Conservation (phyloP, 35 echinoderm and acorn worm genomes). For the Ptychodera flava region DNA sequence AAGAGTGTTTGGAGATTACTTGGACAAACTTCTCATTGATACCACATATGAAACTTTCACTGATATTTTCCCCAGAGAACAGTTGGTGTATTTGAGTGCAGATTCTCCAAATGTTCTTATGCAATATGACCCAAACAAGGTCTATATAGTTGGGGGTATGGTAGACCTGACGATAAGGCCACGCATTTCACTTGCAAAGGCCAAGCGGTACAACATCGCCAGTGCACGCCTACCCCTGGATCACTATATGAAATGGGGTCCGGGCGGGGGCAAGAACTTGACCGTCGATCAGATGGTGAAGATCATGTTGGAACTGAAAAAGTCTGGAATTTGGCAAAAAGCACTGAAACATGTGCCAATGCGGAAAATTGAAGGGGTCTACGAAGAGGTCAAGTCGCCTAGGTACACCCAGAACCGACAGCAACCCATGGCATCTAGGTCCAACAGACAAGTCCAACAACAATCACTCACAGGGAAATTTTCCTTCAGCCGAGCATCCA, state of each 20-base stretch:
- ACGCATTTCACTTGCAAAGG: slow-evolving; percentile 58
- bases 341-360: slow-evolving; percentile 65
- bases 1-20: slow-evolving; percentile 14
- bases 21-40: slow-evolving; percentile 57
- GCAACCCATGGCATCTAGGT: no score
- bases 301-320: slow-evolving; percentile 56
- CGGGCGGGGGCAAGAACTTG: slow-evolving; percentile 53
- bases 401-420: neutral
- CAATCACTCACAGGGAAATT: neutral
- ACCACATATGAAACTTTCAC: slow-evolving; percentile 51
- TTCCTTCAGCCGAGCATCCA: slow-evolving; percentile 7
- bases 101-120: slow-evolving; percentile 79
- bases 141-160: slow-evolving; percentile 72
- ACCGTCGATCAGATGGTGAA: slow-evolving; percentile 71
- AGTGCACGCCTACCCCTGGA: slow-evolving; percentile 78
- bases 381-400: neutral
- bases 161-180: slow-evolving; percentile 43
- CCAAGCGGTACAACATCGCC: slow-evolving; percentile 42
- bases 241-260: slow-evolving; percentile 59
- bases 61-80: slow-evolving; percentile 64
- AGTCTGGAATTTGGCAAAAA: slow-evolving; percentile 55
- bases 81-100: slow-evolving; percentile 68
- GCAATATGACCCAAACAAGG: slow-evolving; percentile 53
- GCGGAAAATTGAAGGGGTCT: slow-evolving; percentile 45
- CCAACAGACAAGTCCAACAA: neutral